Conservation (phyloP, 2,797 vertebrate genomes). For the Neosilurus hyrtlii region DNA sequence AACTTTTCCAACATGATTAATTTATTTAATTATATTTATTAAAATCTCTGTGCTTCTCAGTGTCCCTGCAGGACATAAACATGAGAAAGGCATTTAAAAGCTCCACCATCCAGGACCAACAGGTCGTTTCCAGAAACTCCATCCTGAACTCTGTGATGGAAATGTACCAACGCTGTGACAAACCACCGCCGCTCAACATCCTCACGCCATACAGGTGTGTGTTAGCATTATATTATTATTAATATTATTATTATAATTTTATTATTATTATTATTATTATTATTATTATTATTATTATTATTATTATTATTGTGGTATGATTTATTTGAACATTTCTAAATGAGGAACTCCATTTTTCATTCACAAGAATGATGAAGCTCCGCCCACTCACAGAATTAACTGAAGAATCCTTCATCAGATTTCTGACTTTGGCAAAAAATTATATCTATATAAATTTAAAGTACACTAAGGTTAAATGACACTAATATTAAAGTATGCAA, state of each 20-base stretch:
- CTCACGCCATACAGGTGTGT: conserved; percentile 52
- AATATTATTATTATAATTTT: too few relatives aligned
- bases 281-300: neutral
- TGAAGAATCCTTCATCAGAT: neutral
- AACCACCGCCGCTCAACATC: conserved; percentile 60
- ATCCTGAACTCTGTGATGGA: conserved; percentile 75
- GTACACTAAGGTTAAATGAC: neutral
- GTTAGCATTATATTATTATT: neutral
- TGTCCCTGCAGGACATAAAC: conserved; percentile 80
- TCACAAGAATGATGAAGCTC: neutral
- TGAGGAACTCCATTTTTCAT: neutral
- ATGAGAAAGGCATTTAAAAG: conserved; percentile 82
- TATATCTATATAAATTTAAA: neutral
- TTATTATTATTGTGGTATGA: neutral
- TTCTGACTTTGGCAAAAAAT: neutral
- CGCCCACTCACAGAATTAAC: neutral
- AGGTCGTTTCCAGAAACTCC: conserved; percentile 74
- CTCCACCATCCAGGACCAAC: conserved; percentile 78
- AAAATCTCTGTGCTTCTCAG: conserved; percentile 56
- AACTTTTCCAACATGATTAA: neutral
- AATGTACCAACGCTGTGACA: conserved; percentile 77
- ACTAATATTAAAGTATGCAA: too few relatives aligned
- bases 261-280: neutral
- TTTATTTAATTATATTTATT: neutral
- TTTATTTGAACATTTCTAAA: neutral